These are phyloP conservation scores for Melanogrammus aeglefinus DNA, from an alignment of 2,797 vertebrate species.

Conservation along the genomic window DNA sequence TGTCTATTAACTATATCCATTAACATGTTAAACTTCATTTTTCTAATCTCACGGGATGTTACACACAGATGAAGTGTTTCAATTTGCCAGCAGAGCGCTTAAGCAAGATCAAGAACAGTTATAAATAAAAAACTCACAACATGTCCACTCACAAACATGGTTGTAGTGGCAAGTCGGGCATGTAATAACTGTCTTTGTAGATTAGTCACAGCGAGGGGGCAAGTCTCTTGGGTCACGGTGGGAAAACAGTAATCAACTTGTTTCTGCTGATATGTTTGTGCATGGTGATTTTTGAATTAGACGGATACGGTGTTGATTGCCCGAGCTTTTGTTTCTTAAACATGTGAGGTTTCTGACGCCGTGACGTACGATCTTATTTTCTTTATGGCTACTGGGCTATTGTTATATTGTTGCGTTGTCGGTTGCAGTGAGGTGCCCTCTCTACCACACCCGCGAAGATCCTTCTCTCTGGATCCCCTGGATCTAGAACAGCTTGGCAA, in stretches of 20 bases:
- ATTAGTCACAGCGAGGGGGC: slow-evolving; percentile 55
- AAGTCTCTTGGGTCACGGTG: slow-evolving; percentile 52
- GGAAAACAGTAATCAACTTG: no score
- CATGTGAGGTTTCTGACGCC: no score
- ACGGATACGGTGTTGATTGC: no score
- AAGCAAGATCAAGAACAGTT: slow-evolving; percentile 52
- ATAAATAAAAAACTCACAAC: slow-evolving; percentile 22
- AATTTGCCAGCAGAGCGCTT: slow-evolving; percentile 63
- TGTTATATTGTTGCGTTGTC: no score
- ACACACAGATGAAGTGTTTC: slow-evolving; percentile 30
- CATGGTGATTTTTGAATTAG: no score
- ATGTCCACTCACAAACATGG: slow-evolving; percentile 6
- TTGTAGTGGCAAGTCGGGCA: slow-evolving; percentile 44
- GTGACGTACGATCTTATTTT: no score
- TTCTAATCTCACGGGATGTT: slow-evolving; percentile 56
- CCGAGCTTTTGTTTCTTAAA: no score
- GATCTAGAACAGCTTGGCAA: slow-evolving; percentile 64
- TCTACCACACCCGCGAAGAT: slow-evolving; percentile 58
- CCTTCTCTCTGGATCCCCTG: slow-evolving; percentile 33
- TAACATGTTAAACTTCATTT: slow-evolving; percentile 55
- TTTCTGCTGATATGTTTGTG: no score
- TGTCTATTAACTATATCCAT: slow-evolving; percentile 38
- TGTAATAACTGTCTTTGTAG: slow-evolving; percentile 63
- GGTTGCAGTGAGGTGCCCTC: no score
- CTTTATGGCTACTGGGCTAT: no score